These are phyloP conservation scores for Elephas maximus DNA, from an alignment of 2,113 vertebrate genomes.

Conservation along the genomic window DNA sequence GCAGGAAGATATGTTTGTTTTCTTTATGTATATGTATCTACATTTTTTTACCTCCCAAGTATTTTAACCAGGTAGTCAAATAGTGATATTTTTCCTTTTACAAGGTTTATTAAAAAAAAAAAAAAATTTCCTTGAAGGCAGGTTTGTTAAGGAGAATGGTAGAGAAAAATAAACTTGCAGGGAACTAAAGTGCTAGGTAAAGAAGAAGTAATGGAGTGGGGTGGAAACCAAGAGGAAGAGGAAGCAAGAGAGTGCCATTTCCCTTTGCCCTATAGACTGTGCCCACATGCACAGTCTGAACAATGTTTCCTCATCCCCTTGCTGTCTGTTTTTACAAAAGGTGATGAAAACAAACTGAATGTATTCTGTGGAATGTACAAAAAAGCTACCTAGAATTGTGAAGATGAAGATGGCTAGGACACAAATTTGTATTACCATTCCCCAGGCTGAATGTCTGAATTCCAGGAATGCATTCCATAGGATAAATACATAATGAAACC, in stretches of 20 bases:
- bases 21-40: neutral
- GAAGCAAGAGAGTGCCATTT: neutral
- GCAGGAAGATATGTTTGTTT: neutral
- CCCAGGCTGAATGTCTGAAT: neutral
- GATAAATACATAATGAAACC: neutral
- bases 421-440: neutral
- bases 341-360: neutral
- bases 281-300: neutral
- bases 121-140: neutral
- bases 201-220: neutral
- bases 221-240: neutral
- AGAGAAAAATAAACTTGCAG: neutral
- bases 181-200: neutral
- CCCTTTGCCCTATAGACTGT: neutral
- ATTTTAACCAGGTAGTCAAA: neutral
- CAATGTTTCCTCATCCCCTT: neutral
- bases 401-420: neutral
- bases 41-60: neutral
- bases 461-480: neutral
- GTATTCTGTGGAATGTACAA: neutral
- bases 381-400: neutral
- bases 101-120: neutral
- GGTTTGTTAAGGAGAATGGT: no score
- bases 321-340: neutral
- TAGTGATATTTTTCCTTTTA: neutral